These are phyloP conservation scores for Zapornia atra DNA, from an alignment of 2,113 vertebrate genomes.

Conservation along the genomic window DNA sequence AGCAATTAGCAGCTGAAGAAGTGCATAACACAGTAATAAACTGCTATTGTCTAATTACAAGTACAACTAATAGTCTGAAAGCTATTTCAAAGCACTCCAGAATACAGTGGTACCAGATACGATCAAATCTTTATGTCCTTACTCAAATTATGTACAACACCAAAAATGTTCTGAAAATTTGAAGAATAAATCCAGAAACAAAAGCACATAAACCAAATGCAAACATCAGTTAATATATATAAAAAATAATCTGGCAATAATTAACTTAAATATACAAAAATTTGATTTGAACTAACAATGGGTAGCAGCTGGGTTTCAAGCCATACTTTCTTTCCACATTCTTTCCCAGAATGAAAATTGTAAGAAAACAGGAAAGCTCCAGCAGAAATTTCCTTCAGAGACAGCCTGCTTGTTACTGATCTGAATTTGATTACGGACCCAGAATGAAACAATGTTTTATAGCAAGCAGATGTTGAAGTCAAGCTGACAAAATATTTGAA, in stretches of 20 bases:
- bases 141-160: background rate
- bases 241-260: background rate
- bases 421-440: conserved; percentile 44
- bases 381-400: conserved; percentile 58
- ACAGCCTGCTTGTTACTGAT: conserved; percentile 24
- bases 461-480: conserved; percentile 52
- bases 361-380: conserved; percentile 46
- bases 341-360: conserved; percentile 45
- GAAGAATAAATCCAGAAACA: background rate
- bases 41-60: background rate
- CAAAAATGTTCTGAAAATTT: background rate
- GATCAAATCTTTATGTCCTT: background rate
- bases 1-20: background rate
- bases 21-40: background rate
- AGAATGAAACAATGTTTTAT: conserved; percentile 48
- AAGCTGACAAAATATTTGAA: conserved; percentile 38
- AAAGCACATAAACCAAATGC: background rate
- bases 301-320: conserved; percentile 7
- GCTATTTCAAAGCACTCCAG: background rate
- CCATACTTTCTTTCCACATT: conserved; percentile 11
- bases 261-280: background rate
- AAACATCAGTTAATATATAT: background rate
- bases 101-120: background rate
- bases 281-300: background rate
- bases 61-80: background rate